phyloP scores from a whole-genome alignment of 2,888 invertebrate species.

The Odontothrips loti region DNA sequence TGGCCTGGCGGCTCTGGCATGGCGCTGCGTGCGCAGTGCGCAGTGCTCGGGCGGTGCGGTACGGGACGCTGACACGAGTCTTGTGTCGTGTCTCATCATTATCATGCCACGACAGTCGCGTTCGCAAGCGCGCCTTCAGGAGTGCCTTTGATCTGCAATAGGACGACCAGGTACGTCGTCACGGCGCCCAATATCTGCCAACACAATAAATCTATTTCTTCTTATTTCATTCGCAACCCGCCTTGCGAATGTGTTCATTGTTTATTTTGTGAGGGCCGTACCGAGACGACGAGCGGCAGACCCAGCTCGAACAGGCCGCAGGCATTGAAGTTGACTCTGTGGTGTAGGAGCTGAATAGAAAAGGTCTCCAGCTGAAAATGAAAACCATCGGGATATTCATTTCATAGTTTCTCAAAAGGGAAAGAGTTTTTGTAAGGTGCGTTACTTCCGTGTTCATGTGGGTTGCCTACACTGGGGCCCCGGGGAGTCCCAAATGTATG shows the following conservation, averaged over 20 bases:
- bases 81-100: no score
- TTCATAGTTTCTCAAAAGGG: no score
- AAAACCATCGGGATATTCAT: no score
- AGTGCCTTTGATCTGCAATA: background rate
- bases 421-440: no score
- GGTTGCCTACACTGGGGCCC: no score
- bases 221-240: background rate
- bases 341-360: constrained; percentile 55
- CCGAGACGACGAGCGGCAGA: constrained; percentile 55
- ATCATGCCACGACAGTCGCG: background rate
- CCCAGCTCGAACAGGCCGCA: constrained; percentile 57
- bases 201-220: background rate
- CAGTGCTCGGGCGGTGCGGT: no score
- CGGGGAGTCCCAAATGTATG: no score
- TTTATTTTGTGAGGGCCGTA: constrained; percentile 40
- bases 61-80: no score
- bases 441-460: no score
- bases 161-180: constrained; percentile 2
- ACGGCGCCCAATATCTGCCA: background rate
- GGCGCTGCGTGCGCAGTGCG: no score
- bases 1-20: no score
- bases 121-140: background rate
- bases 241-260: background rate
- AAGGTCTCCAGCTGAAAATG: constrained; percentile 52
- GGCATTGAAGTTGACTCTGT: constrained; percentile 55